Percentiles rank a stretch among this genome's conserved stretches.
Conservation (phyloP, 2,797 vertebrate species). For the Poecilia gillii region DNA sequence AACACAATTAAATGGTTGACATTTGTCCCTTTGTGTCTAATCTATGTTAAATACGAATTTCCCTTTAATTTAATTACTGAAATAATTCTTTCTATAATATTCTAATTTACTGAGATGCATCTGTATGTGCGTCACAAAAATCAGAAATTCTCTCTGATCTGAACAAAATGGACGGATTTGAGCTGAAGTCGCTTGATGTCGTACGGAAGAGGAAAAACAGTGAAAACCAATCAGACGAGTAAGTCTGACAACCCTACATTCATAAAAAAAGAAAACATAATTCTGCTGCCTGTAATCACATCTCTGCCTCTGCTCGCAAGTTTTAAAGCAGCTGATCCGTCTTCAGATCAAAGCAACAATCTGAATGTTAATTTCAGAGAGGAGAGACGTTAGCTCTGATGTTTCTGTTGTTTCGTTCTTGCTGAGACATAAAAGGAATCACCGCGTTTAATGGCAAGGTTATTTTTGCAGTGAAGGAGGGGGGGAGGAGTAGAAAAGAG, state of each 20-base stretch:
- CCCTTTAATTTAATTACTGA: neutral
- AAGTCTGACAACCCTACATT: slow-evolving; percentile 1
- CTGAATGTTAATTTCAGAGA: slow-evolving; percentile 59
- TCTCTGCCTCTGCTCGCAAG: slow-evolving; percentile 47
- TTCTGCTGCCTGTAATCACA: slow-evolving; percentile 43
- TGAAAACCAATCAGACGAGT: slow-evolving; percentile 18
- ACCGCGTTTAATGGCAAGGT: slow-evolving; percentile 49
- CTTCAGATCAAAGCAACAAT: slow-evolving; percentile 50
- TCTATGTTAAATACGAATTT: neutral
- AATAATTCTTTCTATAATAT: neutral
- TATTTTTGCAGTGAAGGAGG: slow-evolving; percentile 38
- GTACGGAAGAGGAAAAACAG: slow-evolving; percentile 27
- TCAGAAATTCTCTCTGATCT: neutral
- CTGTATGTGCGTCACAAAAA: neutral
- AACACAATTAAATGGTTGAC: neutral
- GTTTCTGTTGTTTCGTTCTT: slow-evolving; percentile 56
- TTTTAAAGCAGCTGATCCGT: slow-evolving; percentile 36
- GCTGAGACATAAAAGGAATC: slow-evolving; percentile 44
- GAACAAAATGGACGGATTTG: slow-evolving; percentile 47
- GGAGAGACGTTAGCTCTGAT: slow-evolving; percentile 52
- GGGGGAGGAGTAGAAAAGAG: neutral
- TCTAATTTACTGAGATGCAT: neutral
- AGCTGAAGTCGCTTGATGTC: slow-evolving; percentile 20
- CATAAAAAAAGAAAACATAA: slow-evolving; percentile 3
- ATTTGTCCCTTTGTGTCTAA: neutral